Evolutionary conservation across 2,113 vertebrate species (phyloP).

Genomic region (Thunnus maccoyii): DNA sequence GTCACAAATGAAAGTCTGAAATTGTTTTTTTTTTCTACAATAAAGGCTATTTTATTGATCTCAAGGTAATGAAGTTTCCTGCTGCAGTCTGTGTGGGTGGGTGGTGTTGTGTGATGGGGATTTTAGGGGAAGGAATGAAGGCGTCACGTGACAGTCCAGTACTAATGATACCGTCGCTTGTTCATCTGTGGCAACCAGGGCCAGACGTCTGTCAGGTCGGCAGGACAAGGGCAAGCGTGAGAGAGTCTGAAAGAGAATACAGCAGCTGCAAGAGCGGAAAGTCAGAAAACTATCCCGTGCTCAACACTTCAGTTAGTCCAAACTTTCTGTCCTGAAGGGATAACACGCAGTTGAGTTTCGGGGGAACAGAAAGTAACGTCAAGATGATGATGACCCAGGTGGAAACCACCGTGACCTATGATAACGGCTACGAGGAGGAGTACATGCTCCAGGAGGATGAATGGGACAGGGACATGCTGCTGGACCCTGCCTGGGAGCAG

Average conservation of each 20-base stretch:
- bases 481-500: conserved; percentile 89
- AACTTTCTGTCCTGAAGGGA: conserved; percentile 17
- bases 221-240: conserved; percentile 68
- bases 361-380: conserved; percentile 32
- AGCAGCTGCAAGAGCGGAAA: conserved; percentile 20
- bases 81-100: background rate
- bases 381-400: conserved; percentile 79
- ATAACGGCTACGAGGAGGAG: conserved; percentile 83
- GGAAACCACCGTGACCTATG: conserved; percentile 81
- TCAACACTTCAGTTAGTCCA: background rate
- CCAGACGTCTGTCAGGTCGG: conserved; percentile 74
- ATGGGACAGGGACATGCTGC: conserved; percentile 87
- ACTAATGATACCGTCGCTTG: conserved; percentile 71
- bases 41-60: conserved; percentile 72
- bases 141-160: conserved; percentile 77
- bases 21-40: conserved; percentile 71
- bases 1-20: conserved; percentile 42
- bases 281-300: conserved; percentile 13
- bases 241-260: conserved; percentile 13
- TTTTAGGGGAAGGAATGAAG: conserved; percentile 19
- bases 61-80: background rate
- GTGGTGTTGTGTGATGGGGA: background rate
- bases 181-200: conserved; percentile 65
- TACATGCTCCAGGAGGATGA: conserved; percentile 89
- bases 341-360: conserved; percentile 23